Evolutionary conservation across 2,888 invertebrate genomes (phyloP).

Genomic region (Hedya salicella): DNA sequence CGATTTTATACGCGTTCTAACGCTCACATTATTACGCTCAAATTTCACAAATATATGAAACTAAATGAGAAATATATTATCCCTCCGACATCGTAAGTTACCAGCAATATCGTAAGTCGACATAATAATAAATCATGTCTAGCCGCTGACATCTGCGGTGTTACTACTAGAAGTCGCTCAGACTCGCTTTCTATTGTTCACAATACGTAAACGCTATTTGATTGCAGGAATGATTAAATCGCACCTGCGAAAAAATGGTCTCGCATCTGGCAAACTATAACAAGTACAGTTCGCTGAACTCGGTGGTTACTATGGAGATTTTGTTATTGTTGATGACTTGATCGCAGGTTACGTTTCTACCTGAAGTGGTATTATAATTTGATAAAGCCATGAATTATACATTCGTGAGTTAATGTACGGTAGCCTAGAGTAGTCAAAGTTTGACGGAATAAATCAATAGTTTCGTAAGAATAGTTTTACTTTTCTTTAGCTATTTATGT

Average conservation of each 20-base stretch:
- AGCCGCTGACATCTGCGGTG: conserved; percentile 31
- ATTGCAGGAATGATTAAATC: conserved; percentile 1
- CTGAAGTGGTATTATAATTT: too few species aligned
- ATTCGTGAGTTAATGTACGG: too few species aligned
- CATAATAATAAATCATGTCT: conserved; percentile 40
- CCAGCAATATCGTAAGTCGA: conserved; percentile 42
- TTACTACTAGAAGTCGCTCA: conserved; percentile 29
- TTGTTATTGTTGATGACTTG: background rate
- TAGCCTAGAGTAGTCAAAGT: too few species aligned
- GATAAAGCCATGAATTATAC: too few species aligned
- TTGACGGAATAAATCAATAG: too few species aligned
- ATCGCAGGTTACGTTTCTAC: background rate
- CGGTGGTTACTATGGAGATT: background rate
- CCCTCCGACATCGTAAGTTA: conserved; percentile 34
- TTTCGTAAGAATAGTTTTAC: too few species aligned
- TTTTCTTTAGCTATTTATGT: too few species aligned
- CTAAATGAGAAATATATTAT: conserved; percentile 42
- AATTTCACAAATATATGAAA: conserved; percentile 34
- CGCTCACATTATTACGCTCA: conserved; percentile 19
- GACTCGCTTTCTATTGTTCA: conserved; percentile 6
- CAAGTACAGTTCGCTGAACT: conserved; percentile 1
- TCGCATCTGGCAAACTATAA: background rate
- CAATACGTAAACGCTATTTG: conserved; percentile 17
- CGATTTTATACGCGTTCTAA: conserved; percentile 5
- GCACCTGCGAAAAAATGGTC: conserved; percentile 4